Evolutionary conservation across 2,113 vertebrate species (phyloP).

Genomic region (Hepsetus odoe): DNA sequence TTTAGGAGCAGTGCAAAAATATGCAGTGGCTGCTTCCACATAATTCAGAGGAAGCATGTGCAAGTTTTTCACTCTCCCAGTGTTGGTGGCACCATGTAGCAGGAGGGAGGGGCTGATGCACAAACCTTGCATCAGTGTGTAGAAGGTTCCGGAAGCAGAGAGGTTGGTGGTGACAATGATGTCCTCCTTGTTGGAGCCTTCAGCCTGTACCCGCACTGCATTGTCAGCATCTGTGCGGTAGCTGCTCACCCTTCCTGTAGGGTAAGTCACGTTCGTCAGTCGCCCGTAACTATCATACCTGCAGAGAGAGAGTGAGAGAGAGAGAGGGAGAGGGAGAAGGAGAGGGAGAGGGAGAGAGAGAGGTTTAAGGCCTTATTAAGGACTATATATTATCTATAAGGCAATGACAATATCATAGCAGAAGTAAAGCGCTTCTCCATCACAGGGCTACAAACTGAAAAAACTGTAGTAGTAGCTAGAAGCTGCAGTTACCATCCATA

Average conservation of each 20-base stretch:
- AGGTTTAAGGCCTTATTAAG: no score
- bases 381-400: no score
- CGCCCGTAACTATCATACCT: conserved; percentile 95
- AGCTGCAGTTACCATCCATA: no score
- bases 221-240: conserved; percentile 90
- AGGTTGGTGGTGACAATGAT: conserved; percentile 96
- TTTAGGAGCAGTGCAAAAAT: no score
- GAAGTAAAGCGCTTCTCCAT: background rate
- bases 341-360: background rate
- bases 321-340: conserved; percentile 25
- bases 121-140: conserved; percentile 95
- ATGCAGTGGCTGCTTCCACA: no score
- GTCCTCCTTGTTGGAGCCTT: conserved; percentile 93
- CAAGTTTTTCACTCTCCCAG: no score
- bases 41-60: no score
- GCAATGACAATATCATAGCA: background rate
- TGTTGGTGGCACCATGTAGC: no score
- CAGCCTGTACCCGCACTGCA: conserved; percentile 88
- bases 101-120: background rate
- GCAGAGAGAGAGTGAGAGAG: conserved; percentile 37
- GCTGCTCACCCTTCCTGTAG: conserved; percentile 94
- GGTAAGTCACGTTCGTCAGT: conserved; percentile 96
- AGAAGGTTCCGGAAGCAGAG: conserved; percentile 94
- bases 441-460: no score
- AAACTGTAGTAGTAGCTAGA: no score